Evolutionary conservation across 1,140 invertebrate species (phyloP).

Genomic region (Ephestia elutella): DNA sequence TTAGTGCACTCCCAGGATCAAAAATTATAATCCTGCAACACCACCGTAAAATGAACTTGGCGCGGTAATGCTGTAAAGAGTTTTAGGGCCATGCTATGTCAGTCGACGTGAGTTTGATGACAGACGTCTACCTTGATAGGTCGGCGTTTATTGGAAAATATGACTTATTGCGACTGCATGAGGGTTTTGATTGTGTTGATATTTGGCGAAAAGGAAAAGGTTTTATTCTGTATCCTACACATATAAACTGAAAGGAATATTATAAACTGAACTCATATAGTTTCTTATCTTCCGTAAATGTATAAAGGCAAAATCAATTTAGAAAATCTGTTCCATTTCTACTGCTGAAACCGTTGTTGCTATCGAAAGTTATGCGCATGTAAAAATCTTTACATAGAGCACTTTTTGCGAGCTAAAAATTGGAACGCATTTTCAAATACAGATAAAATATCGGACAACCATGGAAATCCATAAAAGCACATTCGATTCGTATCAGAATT

Average conservation of each 20-base stretch:
- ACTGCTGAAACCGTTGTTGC: neutral
- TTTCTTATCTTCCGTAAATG: neutral
- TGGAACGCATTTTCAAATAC: slow-evolving; percentile 1
- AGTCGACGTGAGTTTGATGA: slow-evolving; percentile 4
- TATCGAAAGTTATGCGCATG: neutral
- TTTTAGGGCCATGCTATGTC: neutral
- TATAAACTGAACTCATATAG: neutral
- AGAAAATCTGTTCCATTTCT: neutral
- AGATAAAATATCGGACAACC: neutral
- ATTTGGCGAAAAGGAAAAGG: neutral
- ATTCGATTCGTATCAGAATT: slow-evolving; percentile 3
- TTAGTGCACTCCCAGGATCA: slow-evolving; percentile 51
- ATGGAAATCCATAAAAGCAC: neutral
- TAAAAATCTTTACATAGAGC: neutral
- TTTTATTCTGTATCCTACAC: neutral
- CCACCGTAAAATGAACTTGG: slow-evolving; percentile 22
- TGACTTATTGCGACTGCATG: neutral
- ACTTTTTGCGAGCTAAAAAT: neutral
- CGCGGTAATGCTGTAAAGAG: neutral
- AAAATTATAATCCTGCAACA: slow-evolving; percentile 44
- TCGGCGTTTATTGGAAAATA: neutral
- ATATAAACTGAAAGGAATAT: too few species aligned
- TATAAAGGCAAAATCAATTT: neutral
- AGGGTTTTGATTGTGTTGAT: neutral
- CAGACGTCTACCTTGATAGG: neutral